Base-by-base conservation (phyloP, 1,140 invertebrate species). In the Eufriesea mexicana region DNA sequence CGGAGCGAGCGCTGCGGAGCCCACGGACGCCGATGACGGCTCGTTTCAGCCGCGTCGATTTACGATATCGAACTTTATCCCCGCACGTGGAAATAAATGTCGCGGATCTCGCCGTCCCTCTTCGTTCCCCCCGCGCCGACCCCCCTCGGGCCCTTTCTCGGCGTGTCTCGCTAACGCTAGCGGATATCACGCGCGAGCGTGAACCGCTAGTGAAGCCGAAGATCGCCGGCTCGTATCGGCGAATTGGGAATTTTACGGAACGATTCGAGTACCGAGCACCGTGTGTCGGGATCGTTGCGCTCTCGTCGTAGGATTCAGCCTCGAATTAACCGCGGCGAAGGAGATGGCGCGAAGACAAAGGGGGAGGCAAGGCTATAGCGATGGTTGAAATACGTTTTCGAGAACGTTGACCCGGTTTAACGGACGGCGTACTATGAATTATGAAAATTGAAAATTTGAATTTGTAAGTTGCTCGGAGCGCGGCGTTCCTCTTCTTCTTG, bases 41-140 rank as follows among this genome's bases (percentile, higher is more conserved):
- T 82, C 79, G 79, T 82, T 82, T 59, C 79, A 59, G 57, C 51
- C 54, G 18, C 23, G 8, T 57, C 73, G 79, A 82, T 82, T 82
- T 82, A 82, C 73, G 72, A 76, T 76, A 82, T 20, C 62, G 62
- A 76, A 82, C 62, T 67, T 76, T 76, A 76, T 74, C 62, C 51
- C 47, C 23, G 7, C 1, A 35, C 20, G 59, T 42, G 18, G 59
- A 64, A 74, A 74, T 55, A 59, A 76, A 76, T 76, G 72, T 76
- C 72, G 73, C 62, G 51, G 72, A 75, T 81, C 9, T 18, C 35
- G 35, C 35, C 35, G 1, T 35, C 35, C 35, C 35, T 35, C 4
- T 35, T 4, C 42, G 45, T 54, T 9, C n/a, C 51, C 7, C 0
- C 1, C 2, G n/a, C 2, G 14, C 23, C 35, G 57, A 47, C n/a